Evolutionary conservation across 2,113 vertebrate species (phyloP), one percentile per base, ranked within the genome.

Genomic region (Gasterosteus nipponicus): DNA sequence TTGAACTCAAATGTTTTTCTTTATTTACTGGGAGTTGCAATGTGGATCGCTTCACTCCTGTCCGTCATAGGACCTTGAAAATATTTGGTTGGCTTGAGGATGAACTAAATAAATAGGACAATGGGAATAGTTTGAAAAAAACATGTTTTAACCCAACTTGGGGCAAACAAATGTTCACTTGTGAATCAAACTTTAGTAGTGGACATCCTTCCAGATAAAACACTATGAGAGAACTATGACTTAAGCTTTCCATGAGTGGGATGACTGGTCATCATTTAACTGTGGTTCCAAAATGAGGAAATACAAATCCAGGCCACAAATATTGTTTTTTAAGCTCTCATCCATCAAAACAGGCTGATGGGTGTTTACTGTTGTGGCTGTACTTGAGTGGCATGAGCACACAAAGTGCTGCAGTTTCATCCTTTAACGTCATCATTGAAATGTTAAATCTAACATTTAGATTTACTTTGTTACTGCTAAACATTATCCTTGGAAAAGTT

Each of bases 401-500:
- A 49, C 79, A 73, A 33, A 47, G 46, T 12, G 33, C 65, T 44
- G 73, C 58, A 66, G 63, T 73, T 51, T 67, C 73, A 79, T 82
- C 53, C 62, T 69, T 87, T 64, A 84, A 38, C 29, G 38, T 41
- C 74, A 22, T 74, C 64, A 63, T 2, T 78, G 41, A 78, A 73
- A 68, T 41, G 29, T 10, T 44, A 6, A 4, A 68, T 26, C 22
- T 26, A 26, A 26, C 22, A 26, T 26, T 26, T 26, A 26, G 22
- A 26, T 26, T 26, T 26, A 26, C 22, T 26, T 26, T 26, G 22
- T 26, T 26, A 26, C 22, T 26, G 22, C 22, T 26, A 26, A 26
- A 26, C 22, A 26, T 26, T 26, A 26, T 26, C 22, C 22, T 26
- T 26, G 22, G 22, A 26, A 26, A 26, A 26, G 22, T 26, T 26